Percentiles rank a stretch among this genome's conserved stretches.
phyloP scores from a whole-genome alignment of 2,888 invertebrate species.

The Drosophila paucipuncta region DNA sequence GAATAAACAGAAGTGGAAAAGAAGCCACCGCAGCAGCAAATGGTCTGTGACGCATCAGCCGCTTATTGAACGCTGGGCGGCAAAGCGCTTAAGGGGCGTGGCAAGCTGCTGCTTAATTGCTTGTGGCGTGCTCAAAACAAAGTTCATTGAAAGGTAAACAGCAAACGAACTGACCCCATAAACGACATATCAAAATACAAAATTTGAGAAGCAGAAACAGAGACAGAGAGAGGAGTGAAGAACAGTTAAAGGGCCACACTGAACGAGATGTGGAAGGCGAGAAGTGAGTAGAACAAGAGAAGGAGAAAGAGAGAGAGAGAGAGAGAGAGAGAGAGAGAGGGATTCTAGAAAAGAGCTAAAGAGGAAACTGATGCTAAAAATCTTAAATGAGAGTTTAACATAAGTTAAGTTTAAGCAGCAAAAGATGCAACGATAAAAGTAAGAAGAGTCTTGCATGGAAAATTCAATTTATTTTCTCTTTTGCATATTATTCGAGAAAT shows the following conservation, averaged over 20 bases:
- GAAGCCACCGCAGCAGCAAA: neutral
- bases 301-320: neutral
- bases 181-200: slow-evolving; percentile 2
- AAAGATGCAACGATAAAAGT: neutral
- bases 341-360: no score
- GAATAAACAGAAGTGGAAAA: slow-evolving; percentile 6
- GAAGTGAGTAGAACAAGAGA: neutral
- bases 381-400: neutral
- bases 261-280: neutral
- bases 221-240: neutral
- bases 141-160: slow-evolving; percentile 63
- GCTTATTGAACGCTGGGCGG: slow-evolving; percentile 28
- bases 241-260: neutral
- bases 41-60: slow-evolving; percentile 56
- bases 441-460: neutral
- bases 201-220: neutral
- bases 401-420: neutral
- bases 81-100: slow-evolving; percentile 33
- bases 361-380: neutral
- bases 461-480: neutral
- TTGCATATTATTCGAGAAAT: neutral
- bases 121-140: slow-evolving; percentile 34
- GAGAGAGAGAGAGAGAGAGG: neutral
- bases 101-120: slow-evolving; percentile 46
- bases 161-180: slow-evolving; percentile 21